A percentile compares a stretch with the other conserved stretches of the same genome.
phyloP scores from a whole-genome alignment of 2,113 vertebrate genomes.

The Irena cyanogastra region DNA sequence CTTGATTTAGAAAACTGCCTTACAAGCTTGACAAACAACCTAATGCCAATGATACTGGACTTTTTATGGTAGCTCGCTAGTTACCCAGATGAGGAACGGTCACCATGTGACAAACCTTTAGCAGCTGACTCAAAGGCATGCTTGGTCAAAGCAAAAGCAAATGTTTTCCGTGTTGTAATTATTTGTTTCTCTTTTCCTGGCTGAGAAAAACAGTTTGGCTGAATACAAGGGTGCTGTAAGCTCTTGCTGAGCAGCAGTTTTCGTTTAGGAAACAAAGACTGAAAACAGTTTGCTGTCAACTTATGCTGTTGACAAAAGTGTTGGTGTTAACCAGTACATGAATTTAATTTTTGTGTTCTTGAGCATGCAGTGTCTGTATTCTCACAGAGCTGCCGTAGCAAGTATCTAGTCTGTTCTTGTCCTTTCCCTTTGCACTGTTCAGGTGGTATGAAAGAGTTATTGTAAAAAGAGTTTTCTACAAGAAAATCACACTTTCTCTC shows the following conservation, averaged over 20 bases:
- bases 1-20: conserved; percentile 32
- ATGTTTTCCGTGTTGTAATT: not conserved
- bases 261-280: not conserved
- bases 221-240: not conserved
- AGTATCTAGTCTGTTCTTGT: not conserved
- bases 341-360: not conserved
- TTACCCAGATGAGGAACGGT: not conserved
- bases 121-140: conserved; percentile 6
- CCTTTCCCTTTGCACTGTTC: not conserved
- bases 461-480: not conserved
- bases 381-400: not conserved
- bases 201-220: not conserved
- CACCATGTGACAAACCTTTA: conserved; percentile 20
- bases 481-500: not conserved
- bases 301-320: not conserved
- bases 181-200: not conserved
- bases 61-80: not conserved
- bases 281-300: not conserved
- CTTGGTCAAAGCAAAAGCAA: conserved; percentile 35
- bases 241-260: not conserved
- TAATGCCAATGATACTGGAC: not conserved
- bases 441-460: not conserved
- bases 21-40: conserved; percentile 21
- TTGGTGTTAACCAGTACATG: not conserved
- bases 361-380: not conserved